Base-by-base conservation (phyloP, 2,113 vertebrate species). In the Syrmaticus mikado region DNA sequence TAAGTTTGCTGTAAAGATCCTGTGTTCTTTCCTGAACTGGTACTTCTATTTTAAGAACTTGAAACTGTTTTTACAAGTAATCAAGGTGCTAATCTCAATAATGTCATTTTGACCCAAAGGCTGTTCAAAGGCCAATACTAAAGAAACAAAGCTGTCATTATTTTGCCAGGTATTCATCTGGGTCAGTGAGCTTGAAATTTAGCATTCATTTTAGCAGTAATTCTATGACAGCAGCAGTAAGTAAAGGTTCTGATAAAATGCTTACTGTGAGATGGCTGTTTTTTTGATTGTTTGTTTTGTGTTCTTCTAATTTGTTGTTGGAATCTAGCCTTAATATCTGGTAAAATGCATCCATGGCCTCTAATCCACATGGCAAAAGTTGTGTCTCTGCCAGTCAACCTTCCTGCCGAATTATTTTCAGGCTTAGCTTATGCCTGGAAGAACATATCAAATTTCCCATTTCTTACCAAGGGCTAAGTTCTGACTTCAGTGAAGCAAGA, bases 61-160 rank as follows among this genome's bases (percentile, higher is more conserved):
- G 8, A 34, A 7, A 27, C 43, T 81, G 8, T 77, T 95, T 85
- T 72, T 66, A 0, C 38, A 70, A 77, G 25, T 74, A 76, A 48
- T 46, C 48, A 64, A 55, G 20, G 43, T 92, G 53, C 80, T 95
- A 83, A 80, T 90, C 66, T 92, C 36, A 65, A 10, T 58, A 73
- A 74, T 19, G 9, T 74, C 10, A 53, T 72, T 92, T 91, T 89
- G 74, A 87, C 61, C n/a, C 8, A 2, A 84, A 62, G 57, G 19
- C 46, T 71, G 18, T 92, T 94, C 25, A 68, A 75, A 92, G 71
- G 28, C 57, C 41, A 67, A 1, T 68, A 22, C 30, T 89, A 57
- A 87, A 88, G 52, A 80, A 94, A 83, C 24, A 90, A 85, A 85
- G 62, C 62, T 82, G 52, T 87, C 32, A 50, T 65, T 91, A 66